Evolutionary conservation across 1,140 invertebrate genomes (phyloP), one percentile per base, ranked within the genome.

Genomic region (Drosophila takahashii): DNA sequence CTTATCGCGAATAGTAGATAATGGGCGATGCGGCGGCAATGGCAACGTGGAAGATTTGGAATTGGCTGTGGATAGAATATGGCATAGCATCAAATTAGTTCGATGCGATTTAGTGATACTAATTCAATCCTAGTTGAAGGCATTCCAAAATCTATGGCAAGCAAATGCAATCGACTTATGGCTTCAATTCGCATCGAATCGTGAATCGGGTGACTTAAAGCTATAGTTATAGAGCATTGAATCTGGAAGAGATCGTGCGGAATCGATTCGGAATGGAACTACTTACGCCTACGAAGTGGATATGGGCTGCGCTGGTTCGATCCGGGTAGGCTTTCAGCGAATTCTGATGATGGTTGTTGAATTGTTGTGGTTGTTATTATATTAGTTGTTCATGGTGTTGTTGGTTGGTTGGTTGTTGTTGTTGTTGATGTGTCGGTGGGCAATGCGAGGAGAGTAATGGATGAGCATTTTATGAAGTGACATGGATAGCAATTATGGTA

Each of bases 251-350:
- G 57, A 67, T 47, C 72, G 72, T 83, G 84, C 76, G 65, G 72
- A 36, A 39, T 62, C 69, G 51, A 32, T 44, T 62, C 56, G 51
- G 47, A 61, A 87, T 86, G 83, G 83, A 84, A 89, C 84, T 92
- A 95, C 95, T 96, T 94, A 97, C 96, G 94, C 94, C 96, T 94
- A 92, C 96, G 93, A 69, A 95, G 94, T 87, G 95, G 95, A 93
- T 97, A 96, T 64, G 96, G 96, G 92, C 96, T 96, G 85, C 96
- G 95, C 93, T 96, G 95, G 92, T 95, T 96, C 77, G 96, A 95
- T 89, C 95, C 94, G 58, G 96, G 96, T 92, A 97, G 93, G 93
- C 96, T 96, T 93, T 97, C 96, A 73, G 96, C 96, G 92, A 96
- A 96, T 94, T 97, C 96, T 97, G 87, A 86, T 90, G 67, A 79